These are phyloP conservation scores for Entosphenus tridentatus DNA, from an alignment of 2,113 vertebrate species.

Conservation along the genomic window DNA sequence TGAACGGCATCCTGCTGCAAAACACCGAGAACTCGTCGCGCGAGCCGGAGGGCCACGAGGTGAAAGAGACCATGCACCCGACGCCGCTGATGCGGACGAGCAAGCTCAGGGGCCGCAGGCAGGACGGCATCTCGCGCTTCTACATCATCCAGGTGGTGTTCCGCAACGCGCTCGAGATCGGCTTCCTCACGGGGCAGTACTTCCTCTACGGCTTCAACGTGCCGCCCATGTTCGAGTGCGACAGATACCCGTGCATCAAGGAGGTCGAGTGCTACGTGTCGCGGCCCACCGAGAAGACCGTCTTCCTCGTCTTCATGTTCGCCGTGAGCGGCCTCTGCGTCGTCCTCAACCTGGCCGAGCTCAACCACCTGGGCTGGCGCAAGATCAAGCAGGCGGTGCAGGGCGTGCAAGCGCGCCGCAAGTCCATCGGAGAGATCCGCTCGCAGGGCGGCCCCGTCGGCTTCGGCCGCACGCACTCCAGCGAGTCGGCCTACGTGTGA, in stretches of 20 bases:
- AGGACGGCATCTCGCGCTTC: slow-evolving; percentile 55
- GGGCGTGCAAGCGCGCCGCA: slow-evolving; percentile 39
- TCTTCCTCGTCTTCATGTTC: slow-evolving; percentile 69
- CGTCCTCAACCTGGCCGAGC: slow-evolving; percentile 57
- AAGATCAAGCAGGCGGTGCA: slow-evolving; percentile 47
- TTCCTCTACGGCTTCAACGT: slow-evolving; percentile 58
- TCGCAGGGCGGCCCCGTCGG: slow-evolving; percentile 31
- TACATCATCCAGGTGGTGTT: slow-evolving; percentile 74
- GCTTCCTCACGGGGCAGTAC: slow-evolving; percentile 51
- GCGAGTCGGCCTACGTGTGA: slow-evolving; percentile 52
- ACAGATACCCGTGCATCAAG: slow-evolving; percentile 54
- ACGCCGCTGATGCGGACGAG: slow-evolving; percentile 20
- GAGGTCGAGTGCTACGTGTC: slow-evolving; percentile 72
- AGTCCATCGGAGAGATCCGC: slow-evolving; percentile 35
- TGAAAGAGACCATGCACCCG: slow-evolving; percentile 36
- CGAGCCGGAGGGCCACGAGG: slow-evolving; percentile 31
- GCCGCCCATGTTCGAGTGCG: slow-evolving; percentile 44
- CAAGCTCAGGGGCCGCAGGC: slow-evolving; percentile 28
- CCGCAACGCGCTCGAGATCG: slow-evolving; percentile 50
- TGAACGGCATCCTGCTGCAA: slow-evolving; percentile 34
- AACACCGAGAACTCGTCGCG: slow-evolving; percentile 25
- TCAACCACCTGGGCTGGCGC: slow-evolving; percentile 62
- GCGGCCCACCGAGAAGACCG: slow-evolving; percentile 49
- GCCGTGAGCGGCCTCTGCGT: slow-evolving; percentile 65
- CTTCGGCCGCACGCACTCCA: slow-evolving; percentile 47